These are phyloP conservation scores for Bos taurus DNA, from an alignment of 2,113 vertebrate genomes.

Conservation along the genomic window ARS-UCD2.0 NC_037329.1:109008501-109009000, in stretches of 20 bases:
- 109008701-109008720: not conserved
- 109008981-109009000: not conserved
- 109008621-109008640: not conserved
- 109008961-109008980: accelerated
- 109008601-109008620: not conserved
- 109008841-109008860: not conserved
- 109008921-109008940: not conserved
- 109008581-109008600: not conserved
- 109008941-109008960: not conserved
- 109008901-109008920: not conserved
- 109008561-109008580: not conserved
- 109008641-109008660: not conserved
- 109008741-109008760: not conserved
- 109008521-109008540: not conserved
- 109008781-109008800: not conserved
- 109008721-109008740: not conserved
- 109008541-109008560: not conserved
- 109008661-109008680: not conserved
- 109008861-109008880: not conserved
- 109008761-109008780: not conserved
- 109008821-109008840: not conserved
- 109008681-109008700: not conserved
- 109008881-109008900: not conserved
- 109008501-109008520: not conserved
- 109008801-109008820: not conserved